phyloP scores from a whole-genome alignment of 2,797 vertebrate species.

The Pangasius krempfi region DNA sequence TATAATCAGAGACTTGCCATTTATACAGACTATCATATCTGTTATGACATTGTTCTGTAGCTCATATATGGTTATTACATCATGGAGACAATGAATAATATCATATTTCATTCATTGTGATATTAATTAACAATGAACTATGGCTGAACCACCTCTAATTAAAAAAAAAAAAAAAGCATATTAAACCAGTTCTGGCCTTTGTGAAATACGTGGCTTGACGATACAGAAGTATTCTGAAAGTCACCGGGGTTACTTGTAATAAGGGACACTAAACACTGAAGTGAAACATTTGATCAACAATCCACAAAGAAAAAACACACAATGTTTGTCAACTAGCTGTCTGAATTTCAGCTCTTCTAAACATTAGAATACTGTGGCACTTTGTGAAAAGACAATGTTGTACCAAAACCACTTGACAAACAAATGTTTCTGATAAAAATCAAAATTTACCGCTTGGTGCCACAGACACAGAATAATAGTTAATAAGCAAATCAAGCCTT shows the following conservation, averaged over 20 bases:
- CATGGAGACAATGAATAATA: slow-evolving; percentile 28
- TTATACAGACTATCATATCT: slow-evolving; percentile 51
- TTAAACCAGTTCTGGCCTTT: not conserved
- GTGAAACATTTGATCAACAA: not conserved
- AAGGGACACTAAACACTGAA: not conserved
- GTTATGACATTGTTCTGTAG: slow-evolving; percentile 32
- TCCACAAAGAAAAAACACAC: not conserved
- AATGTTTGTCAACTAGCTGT: not conserved
- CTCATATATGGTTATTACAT: slow-evolving; percentile 22
- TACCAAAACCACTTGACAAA: not conserved
- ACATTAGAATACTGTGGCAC: not conserved
- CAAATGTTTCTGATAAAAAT: slow-evolving; percentile 7
- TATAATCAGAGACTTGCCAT: slow-evolving; percentile 42
- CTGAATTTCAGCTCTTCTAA: not conserved
- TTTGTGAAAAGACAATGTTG: not conserved
- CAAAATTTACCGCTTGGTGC: not conserved
- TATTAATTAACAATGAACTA: slow-evolving; percentile 31
- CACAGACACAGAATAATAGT: slow-evolving; percentile 11
- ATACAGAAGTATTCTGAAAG: not conserved
- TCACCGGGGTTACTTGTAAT: not conserved
- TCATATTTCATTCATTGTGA: slow-evolving; percentile 10
- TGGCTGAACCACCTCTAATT: slow-evolving; percentile 20
- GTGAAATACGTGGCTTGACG: not conserved
- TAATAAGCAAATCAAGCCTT: slow-evolving; percentile 31
- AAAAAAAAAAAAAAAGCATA: not conserved